These are phyloP conservation scores for Amphipoea oculea DNA, from an alignment of 2,888 invertebrate genomes.

Conservation along the genomic window DNA sequence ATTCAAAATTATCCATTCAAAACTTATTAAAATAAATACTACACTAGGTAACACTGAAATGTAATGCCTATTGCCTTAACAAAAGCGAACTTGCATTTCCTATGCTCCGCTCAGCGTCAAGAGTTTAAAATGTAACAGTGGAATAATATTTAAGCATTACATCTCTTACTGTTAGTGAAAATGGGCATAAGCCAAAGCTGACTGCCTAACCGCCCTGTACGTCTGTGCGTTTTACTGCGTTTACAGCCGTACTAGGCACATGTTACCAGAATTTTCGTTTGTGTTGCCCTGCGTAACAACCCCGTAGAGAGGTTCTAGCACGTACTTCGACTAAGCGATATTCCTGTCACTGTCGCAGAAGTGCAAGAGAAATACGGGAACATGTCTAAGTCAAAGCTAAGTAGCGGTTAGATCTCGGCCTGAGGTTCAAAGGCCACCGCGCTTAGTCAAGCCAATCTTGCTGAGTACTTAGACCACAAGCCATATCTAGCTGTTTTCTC, in stretches of 20 bases:
- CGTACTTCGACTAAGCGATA: neutral
- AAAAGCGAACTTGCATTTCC: neutral
- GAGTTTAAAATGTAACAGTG: neutral
- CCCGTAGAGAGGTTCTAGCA: neutral
- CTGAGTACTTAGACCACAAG: neutral
- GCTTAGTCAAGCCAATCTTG: constrained; percentile 4
- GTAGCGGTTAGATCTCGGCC: neutral
- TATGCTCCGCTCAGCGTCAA: neutral
- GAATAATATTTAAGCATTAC: neutral
- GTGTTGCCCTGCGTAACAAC: neutral
- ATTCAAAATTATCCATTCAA: neutral
- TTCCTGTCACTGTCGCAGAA: neutral
- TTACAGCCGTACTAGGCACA: neutral
- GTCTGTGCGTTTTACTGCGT: neutral
- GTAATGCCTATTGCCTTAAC: neutral
- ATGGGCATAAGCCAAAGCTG: neutral
- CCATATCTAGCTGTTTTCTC: neutral
- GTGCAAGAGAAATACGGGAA: neutral
- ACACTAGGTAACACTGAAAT: neutral
- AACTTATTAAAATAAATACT: neutral
- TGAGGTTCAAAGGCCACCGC: constrained; percentile 2
- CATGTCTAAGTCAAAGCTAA: neutral
- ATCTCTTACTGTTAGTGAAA: neutral
- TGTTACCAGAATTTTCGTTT: neutral
- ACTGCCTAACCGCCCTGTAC: neutral